These are phyloP conservation scores for Megaceryle torquata DNA, from an alignment of 2,113 vertebrate species.

Conservation along the genomic window DNA sequence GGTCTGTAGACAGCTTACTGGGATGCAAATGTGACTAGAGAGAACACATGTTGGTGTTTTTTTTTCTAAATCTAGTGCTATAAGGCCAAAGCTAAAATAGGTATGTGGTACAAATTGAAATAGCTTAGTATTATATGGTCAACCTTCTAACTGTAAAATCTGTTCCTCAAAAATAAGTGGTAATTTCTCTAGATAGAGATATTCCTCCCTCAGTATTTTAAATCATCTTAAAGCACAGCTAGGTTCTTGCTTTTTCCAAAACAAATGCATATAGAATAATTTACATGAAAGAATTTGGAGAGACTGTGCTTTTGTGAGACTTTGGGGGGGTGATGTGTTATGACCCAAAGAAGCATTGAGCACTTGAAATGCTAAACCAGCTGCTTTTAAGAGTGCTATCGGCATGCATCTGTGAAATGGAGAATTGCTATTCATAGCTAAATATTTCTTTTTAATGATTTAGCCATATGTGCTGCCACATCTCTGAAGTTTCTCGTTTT, in stretches of 20 bases:
- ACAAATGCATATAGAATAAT: neutral
- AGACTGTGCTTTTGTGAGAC: neutral
- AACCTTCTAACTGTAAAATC: rapidly evolving
- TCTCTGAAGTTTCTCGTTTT: neutral
- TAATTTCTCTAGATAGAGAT: neutral
- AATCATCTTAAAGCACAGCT: neutral
- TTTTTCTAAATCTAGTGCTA: neutral
- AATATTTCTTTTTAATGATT: neutral
- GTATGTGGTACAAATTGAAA: neutral
- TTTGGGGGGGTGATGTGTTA: neutral
- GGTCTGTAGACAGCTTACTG: conserved; percentile 68
- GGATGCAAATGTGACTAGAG: neutral
- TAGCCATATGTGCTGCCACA: neutral
- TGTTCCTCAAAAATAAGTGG: neutral
- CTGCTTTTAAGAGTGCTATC: neutral
- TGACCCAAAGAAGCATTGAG: neutral
- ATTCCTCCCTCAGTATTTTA: neutral
- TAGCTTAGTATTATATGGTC: neutral
- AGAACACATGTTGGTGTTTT: neutral
- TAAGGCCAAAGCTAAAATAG: neutral
- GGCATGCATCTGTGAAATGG: neutral
- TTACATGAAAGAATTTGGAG: neutral
- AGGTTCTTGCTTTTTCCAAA: neutral
- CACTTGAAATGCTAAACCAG: neutral
- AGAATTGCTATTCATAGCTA: neutral